phyloP scores from a whole-genome alignment of 2,113 vertebrate species.

The Bombycilla garrulus region DNA sequence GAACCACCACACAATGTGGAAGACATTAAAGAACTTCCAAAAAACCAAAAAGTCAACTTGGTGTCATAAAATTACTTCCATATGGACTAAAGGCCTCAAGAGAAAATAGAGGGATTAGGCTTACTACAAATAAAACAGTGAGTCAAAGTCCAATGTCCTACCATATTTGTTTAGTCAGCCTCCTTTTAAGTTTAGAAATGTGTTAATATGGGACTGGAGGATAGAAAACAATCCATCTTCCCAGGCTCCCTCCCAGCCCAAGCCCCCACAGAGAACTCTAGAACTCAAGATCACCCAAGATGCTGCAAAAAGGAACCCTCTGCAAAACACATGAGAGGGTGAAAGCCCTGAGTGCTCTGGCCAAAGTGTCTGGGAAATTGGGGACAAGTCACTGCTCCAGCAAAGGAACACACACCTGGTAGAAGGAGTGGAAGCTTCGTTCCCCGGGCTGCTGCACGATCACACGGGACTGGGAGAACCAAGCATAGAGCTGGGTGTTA shows the following conservation, averaged over 20 bases:
- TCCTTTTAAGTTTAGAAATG: neutral
- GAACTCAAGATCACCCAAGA: neutral
- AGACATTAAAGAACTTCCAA: neutral
- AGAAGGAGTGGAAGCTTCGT: conserved; percentile 95
- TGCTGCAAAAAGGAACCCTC: neutral
- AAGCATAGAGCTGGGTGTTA: neutral
- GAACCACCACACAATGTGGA: neutral
- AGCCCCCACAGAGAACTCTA: neutral
- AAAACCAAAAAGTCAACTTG: neutral
- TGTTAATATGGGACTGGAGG: neutral
- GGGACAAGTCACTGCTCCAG: neutral
- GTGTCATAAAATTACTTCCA: conserved; percentile 43
- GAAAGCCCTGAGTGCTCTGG: neutral
- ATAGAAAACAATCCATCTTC: neutral
- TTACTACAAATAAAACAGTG: neutral
- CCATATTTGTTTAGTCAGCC: neutral
- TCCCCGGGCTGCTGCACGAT: conserved; percentile 95
- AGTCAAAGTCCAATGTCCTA: neutral
- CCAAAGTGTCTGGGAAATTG: neutral
- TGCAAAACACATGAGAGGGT: neutral
- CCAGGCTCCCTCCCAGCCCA: neutral
- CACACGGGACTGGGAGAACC: conserved; percentile 85
- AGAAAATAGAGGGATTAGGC: conserved; percentile 14
- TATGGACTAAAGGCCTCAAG: neutral
- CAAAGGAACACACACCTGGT: conserved; percentile 82